Evolutionary conservation across 2,113 vertebrate genomes (phyloP).

Genomic region (Lophotis ruficrista): DNA sequence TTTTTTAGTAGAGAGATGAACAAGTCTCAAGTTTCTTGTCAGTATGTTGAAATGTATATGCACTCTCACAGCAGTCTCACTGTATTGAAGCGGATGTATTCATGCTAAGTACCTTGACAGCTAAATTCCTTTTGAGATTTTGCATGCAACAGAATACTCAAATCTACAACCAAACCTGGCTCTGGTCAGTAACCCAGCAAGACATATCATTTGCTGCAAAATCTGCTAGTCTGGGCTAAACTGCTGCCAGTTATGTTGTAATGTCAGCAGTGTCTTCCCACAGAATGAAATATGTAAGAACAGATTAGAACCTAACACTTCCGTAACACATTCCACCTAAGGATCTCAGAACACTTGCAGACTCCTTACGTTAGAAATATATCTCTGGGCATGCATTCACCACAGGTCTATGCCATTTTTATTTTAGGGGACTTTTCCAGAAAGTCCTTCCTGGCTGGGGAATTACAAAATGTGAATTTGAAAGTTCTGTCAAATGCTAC

Average conservation of each 20-base stretch:
- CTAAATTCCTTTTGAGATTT: slow-evolving; percentile 55
- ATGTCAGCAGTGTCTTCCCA: neutral
- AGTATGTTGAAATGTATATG: slow-evolving; percentile 32
- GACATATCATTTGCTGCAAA: neutral
- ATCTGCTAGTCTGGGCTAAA: neutral
- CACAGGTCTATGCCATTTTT: neutral
- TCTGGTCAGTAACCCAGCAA: neutral
- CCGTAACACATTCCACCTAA: neutral
- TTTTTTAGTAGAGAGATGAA: slow-evolving; percentile 21
- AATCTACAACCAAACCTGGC: neutral
- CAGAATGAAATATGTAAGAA: neutral
- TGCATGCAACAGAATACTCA: slow-evolving; percentile 33
- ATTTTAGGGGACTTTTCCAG: neutral
- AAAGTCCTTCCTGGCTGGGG: neutral
- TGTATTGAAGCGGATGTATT: slow-evolving; percentile 36
- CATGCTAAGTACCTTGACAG: slow-evolving; percentile 45
- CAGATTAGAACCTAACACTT: neutral
- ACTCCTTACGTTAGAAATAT: neutral
- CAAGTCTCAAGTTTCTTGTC: neutral
- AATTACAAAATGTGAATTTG: neutral
- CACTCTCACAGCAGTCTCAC: neutral
- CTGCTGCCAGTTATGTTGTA: neutral
- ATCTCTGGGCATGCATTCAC: neutral
- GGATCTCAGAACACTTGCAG: neutral
- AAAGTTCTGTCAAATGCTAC: neutral